These are phyloP conservation scores for Oryzias celebensis DNA, from an alignment of 2,113 vertebrate genomes.

Conservation along the genomic window DNA sequence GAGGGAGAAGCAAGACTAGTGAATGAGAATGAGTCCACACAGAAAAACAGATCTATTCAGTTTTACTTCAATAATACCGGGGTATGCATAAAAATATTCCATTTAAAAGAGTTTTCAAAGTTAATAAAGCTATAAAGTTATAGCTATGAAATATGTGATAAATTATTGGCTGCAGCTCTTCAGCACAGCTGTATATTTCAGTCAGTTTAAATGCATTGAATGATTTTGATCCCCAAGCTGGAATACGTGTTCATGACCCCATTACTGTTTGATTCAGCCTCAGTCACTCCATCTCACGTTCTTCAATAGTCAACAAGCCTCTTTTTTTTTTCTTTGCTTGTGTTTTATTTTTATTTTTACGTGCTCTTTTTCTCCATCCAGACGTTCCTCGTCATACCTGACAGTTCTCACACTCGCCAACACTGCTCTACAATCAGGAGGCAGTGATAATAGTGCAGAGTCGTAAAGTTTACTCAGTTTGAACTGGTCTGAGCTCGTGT, in stretches of 20 bases:
- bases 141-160: constrained; percentile 29
- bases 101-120: constrained; percentile 13
- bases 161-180: constrained; percentile 43
- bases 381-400: not conserved
- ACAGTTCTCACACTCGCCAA: constrained; percentile 1
- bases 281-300: constrained; percentile 24
- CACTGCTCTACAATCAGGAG: constrained; percentile 18
- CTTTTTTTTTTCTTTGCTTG: not conserved
- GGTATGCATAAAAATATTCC: no score
- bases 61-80: no score
- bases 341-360: not conserved
- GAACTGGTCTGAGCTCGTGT: constrained; percentile 47
- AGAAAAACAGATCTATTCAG: no score
- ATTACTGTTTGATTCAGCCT: constrained; percentile 32
- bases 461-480: constrained; percentile 37
- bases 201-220: constrained; percentile 37
- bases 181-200: constrained; percentile 44
- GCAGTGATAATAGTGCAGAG: constrained; percentile 33
- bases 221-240: constrained; percentile 38
- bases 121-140: constrained; percentile 48
- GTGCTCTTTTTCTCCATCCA: not conserved
- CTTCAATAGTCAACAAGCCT: constrained; percentile 2
- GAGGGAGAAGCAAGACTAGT: no score
- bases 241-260: constrained; percentile 31
- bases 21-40: not conserved